These are phyloP conservation scores for Alethe castanea DNA, from an alignment of 2,113 vertebrate genomes.

Conservation along the genomic window DNA sequence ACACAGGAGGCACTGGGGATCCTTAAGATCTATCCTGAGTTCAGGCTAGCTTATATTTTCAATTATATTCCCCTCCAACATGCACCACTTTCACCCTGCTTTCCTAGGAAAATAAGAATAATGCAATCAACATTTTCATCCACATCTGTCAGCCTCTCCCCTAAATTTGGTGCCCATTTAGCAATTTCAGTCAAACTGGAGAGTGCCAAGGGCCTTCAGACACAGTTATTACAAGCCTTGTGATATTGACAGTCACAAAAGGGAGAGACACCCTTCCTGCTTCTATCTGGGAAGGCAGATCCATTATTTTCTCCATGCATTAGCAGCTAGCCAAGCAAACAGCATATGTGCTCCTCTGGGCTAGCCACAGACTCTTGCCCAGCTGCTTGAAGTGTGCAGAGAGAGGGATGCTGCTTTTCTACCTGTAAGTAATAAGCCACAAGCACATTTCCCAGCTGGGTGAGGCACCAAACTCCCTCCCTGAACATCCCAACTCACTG, in stretches of 20 bases:
- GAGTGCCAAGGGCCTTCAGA: neutral
- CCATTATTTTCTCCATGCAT: neutral
- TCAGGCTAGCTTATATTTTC: neutral
- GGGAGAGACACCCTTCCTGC: neutral
- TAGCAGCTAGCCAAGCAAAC: neutral
- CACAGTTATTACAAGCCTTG: neutral
- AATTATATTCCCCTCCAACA: neutral
- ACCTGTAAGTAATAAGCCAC: neutral
- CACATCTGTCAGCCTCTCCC: neutral
- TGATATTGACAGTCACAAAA: neutral
- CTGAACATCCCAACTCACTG: neutral
- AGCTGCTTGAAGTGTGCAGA: neutral
- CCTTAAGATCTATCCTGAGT: neutral
- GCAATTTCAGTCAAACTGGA: neutral
- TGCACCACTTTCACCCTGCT: neutral
- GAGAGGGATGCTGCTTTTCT: neutral
- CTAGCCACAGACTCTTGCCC: neutral
- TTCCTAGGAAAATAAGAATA: neutral
- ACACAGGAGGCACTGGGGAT: constrained; percentile 12
- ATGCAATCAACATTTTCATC: neutral
- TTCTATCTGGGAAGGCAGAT: neutral
- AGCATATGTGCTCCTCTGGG: neutral
- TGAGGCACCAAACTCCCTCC: neutral
- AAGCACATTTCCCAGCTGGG: neutral
- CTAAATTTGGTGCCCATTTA: neutral